Conservation (phyloP, 2,797 vertebrate species). For the Acanthis flammea region DNA sequence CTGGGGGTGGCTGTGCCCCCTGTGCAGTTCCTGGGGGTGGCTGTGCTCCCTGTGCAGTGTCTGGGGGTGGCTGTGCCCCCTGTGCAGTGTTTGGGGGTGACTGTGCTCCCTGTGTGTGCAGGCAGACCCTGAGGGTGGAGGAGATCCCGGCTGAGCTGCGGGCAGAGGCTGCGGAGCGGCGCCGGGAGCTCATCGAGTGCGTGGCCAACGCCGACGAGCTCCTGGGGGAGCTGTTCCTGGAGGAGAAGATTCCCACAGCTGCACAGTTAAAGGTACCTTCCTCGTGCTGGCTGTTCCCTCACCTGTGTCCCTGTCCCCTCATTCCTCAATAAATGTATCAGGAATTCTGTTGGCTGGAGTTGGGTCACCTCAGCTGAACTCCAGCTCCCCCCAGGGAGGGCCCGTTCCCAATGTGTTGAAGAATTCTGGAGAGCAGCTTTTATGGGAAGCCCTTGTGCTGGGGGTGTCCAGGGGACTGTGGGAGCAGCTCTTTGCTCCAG, state of each 20-base stretch:
- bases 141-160: slow-evolving; percentile 87
- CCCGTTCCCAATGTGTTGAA: fast-evolving
- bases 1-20: too few species aligned
- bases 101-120: slow-evolving; percentile 43
- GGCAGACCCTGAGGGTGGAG: slow-evolving; percentile 80
- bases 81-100: too few species aligned
- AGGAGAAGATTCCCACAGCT: slow-evolving; percentile 86
- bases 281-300: fast-evolving
- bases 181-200: slow-evolving; percentile 92
- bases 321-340: fast-evolving
- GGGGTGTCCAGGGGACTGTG: not conserved
- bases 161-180: slow-evolving; percentile 79
- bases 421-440: not conserved
- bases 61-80: too few species aligned
- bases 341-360: not conserved
- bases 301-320: not conserved
- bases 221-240: slow-evolving; percentile 92
- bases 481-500: not conserved
- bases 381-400: fast-evolving
- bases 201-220: slow-evolving; percentile 89
- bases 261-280: slow-evolving; percentile 86
- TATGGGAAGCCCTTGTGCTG: not conserved
- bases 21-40: not conserved
- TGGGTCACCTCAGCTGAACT: not conserved
- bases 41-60: not conserved